phyloP scores from a whole-genome alignment of 2,888 invertebrate species.

The Cylloceria caligata region DNA sequence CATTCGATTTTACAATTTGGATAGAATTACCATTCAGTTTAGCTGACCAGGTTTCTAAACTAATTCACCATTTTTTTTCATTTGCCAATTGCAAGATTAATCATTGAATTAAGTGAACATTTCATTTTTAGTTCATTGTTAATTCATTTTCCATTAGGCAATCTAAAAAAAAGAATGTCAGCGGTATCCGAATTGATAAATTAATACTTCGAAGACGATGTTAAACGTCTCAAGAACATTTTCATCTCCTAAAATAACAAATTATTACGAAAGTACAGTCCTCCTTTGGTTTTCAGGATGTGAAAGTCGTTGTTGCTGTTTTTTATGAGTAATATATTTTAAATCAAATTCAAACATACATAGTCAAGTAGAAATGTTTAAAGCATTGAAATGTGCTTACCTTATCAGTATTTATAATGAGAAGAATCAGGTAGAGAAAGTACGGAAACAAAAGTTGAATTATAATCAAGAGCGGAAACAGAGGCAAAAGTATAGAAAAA shows the following conservation, averaged over 20 bases:
- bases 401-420: background rate
- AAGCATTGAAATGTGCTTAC: background rate
- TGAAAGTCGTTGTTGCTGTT: background rate
- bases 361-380: background rate
- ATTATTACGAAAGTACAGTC: no score
- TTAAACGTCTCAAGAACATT: no score
- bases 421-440: background rate
- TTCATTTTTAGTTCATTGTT: background rate
- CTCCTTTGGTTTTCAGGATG: background rate
- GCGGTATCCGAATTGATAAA: no score
- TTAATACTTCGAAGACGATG: no score
- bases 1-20: no score
- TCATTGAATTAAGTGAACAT: background rate
- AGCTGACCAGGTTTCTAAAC: no score
- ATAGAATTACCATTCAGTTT: no score
- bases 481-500: background rate
- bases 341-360: background rate
- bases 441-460: conserved; percentile 22
- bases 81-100: background rate
- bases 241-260: no score
- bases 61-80: no score
- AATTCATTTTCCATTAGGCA: no score
- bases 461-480: conserved; percentile 5
- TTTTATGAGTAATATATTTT: background rate
- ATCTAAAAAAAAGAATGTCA: no score